These are phyloP conservation scores for Serrognathus titanus DNA, from an alignment of 2,888 invertebrate genomes.

Conservation along the genomic window DNA sequence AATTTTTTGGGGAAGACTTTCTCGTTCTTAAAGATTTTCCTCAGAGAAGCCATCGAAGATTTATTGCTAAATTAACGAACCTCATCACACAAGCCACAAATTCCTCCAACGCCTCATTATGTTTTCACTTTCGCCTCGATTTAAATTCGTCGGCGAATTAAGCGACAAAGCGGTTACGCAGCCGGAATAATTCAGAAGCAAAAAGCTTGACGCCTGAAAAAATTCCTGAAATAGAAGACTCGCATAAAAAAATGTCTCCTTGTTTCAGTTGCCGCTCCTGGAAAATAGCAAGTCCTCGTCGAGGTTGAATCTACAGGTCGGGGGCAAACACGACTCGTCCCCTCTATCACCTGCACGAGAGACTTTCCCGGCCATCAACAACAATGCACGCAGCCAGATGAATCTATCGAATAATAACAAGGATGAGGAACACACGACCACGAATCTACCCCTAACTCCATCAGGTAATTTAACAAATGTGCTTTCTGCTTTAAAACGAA, in stretches of 20 bases:
- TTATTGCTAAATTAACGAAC: too few relatives aligned
- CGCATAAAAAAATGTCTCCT: slow-evolving; percentile 12
- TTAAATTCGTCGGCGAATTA: too few relatives aligned
- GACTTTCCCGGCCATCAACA: slow-evolving; percentile 45
- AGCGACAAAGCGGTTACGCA: too few relatives aligned
- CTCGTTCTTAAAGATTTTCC: too few relatives aligned
- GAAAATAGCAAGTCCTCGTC: slow-evolving; percentile 45
- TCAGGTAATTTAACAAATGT: slow-evolving; percentile 33
- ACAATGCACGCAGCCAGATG: slow-evolving; percentile 38
- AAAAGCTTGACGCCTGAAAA: not conserved
- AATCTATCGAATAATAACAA: slow-evolving; percentile 41
- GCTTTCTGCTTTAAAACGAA: too few relatives aligned
- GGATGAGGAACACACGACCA: slow-evolving; percentile 37
- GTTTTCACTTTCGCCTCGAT: too few relatives aligned
- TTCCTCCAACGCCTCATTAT: too few relatives aligned
- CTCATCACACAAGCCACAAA: too few relatives aligned
- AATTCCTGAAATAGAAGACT: too few relatives aligned
- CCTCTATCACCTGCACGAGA: slow-evolving; percentile 40
- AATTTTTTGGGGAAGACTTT: too few relatives aligned
- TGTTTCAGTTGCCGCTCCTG: slow-evolving; percentile 43
- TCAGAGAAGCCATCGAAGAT: too few relatives aligned
- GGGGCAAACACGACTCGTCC: slow-evolving; percentile 36
- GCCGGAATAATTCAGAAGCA: not conserved
- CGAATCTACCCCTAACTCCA: slow-evolving; percentile 43
- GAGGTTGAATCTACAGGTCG: slow-evolving; percentile 39